Conservation (phyloP, 2,797 vertebrate species). For the Loriculus beryllinus region DNA sequence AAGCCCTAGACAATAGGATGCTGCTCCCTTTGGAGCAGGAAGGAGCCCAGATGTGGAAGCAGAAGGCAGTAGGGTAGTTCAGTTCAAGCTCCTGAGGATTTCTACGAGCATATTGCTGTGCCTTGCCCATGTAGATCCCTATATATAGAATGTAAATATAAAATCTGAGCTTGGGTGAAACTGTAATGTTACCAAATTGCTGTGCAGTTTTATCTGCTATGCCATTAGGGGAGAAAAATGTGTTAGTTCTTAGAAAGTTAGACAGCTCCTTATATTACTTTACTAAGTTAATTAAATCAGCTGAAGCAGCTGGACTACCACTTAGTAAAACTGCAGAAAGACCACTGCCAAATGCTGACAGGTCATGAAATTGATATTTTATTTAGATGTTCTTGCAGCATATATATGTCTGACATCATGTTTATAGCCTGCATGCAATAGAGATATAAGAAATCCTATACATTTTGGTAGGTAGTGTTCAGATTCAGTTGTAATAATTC, state of each 20-base stretch:
- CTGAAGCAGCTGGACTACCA: background rate
- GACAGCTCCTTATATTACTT: background rate
- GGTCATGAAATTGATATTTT: conserved; percentile 66
- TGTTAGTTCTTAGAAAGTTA: background rate
- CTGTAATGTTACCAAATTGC: background rate
- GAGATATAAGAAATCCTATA: conserved; percentile 32
- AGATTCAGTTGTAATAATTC: conserved; percentile 74
- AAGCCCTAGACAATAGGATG: rapidly evolving
- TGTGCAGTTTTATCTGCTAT: background rate
- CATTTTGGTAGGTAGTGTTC: conserved; percentile 64
- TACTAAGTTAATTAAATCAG: background rate
- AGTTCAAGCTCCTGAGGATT: background rate
- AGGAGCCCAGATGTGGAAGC: background rate
- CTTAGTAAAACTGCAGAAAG: conserved; percentile 8
- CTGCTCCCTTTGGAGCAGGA: background rate
- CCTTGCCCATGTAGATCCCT: background rate
- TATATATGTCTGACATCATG: conserved; percentile 50
- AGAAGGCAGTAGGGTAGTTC: background rate
- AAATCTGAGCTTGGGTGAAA: background rate
- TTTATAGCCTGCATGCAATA: conserved; percentile 53
- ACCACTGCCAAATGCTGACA: conserved; percentile 60
- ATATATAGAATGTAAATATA: background rate
- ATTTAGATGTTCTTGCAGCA: conserved; percentile 71
- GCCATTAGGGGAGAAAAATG: background rate
- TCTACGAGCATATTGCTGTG: background rate